Evolutionary conservation across 2,888 invertebrate species (phyloP).

Genomic region (Acrobasis suavella): DNA sequence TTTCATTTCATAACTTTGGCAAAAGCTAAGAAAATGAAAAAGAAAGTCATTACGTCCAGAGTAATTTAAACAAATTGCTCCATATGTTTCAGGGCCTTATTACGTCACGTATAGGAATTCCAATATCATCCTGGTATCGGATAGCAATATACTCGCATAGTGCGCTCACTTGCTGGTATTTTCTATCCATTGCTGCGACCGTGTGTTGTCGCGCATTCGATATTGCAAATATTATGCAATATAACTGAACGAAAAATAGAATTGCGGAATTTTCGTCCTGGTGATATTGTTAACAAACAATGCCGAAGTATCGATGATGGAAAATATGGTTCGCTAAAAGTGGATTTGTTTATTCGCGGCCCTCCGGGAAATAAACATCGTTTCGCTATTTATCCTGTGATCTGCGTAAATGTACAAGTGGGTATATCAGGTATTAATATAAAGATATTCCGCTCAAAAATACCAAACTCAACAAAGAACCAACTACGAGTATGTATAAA

Average conservation of each 20-base stretch:
- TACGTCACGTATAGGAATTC: slow-evolving; percentile 63
- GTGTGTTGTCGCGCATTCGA: slow-evolving; percentile 55
- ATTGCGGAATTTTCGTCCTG: slow-evolving; percentile 38
- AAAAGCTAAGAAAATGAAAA: slow-evolving; percentile 18
- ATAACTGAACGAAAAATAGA: slow-evolving; percentile 47
- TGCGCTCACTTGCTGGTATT: slow-evolving; percentile 59
- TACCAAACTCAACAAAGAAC: no score
- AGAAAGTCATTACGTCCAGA: slow-evolving; percentile 20
- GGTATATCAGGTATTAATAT: not conserved
- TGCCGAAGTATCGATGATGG: slow-evolving; percentile 14
- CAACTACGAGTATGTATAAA: no score
- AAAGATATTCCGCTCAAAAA: not conserved
- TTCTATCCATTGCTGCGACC: slow-evolving; percentile 61
- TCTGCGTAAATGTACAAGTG: not conserved
- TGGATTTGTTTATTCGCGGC: slow-evolving; percentile 19
- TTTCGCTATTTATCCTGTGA: slow-evolving; percentile 13
- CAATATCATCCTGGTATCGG: slow-evolving; percentile 64
- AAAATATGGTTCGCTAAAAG: slow-evolving; percentile 15
- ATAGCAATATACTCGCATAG: slow-evolving; percentile 64
- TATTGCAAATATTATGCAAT: slow-evolving; percentile 71
- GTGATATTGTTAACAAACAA: slow-evolving; percentile 31
- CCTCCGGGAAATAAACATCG: slow-evolving; percentile 17
- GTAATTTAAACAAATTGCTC: slow-evolving; percentile 39
- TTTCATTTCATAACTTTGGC: not conserved
- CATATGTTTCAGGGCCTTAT: slow-evolving; percentile 45